Percentiles rank a stretch among this genome's conserved stretches.
These are phyloP conservation scores for Alexandromys fortis DNA, from an alignment of 2,113 vertebrate genomes.

Conservation along the genomic window DNA sequence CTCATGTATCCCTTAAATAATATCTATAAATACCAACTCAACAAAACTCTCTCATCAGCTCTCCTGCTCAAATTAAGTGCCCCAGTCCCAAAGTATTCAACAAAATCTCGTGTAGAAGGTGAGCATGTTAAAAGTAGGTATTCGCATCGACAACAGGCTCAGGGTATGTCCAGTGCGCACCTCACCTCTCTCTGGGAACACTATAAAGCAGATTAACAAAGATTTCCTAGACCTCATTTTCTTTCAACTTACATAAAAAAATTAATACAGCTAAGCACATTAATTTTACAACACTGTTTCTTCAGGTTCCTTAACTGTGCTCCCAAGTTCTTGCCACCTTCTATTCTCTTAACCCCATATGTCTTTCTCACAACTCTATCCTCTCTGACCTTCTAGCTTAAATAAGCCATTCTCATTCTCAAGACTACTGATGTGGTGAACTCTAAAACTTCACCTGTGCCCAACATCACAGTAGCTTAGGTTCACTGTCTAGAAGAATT, in stretches of 20 bases:
- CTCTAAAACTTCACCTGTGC: background rate
- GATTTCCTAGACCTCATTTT: constrained; percentile 15
- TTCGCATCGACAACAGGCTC: background rate
- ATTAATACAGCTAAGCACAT: background rate
- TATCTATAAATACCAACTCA: background rate
- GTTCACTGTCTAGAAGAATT: background rate
- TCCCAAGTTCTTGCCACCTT: background rate
- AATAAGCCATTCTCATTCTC: background rate
- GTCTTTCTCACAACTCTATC: background rate
- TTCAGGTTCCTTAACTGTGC: background rate
- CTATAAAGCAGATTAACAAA: background rate
- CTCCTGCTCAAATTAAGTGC: background rate
- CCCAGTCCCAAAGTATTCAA: background rate
- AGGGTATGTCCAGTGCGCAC: background rate
- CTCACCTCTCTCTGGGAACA: background rate
- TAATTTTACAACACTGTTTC: background rate
- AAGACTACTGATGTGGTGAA: background rate
- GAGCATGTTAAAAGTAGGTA: background rate
- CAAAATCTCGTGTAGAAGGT: background rate
- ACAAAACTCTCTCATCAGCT: background rate
- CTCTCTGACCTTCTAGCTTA: background rate
- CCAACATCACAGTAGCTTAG: background rate
- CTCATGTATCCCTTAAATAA: background rate
- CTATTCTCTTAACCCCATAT: background rate
- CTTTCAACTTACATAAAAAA: constrained; percentile 34